These are phyloP conservation scores for Aleadryas rufinucha DNA, from an alignment of 2,113 vertebrate species.

Conservation along the genomic window DNA sequence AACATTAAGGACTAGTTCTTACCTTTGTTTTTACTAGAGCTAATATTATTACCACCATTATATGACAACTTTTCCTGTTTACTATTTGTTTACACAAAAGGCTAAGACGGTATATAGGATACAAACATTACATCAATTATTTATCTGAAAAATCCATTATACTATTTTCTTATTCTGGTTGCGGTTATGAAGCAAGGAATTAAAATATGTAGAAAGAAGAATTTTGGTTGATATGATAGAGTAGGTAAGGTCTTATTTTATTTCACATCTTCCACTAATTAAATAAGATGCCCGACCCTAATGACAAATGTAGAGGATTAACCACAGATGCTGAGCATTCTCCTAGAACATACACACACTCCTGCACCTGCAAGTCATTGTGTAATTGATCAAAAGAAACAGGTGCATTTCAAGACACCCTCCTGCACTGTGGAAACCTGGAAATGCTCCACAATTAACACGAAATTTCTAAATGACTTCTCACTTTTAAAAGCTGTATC, in stretches of 20 bases:
- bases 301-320: not conserved
- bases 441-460: not conserved
- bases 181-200: not conserved
- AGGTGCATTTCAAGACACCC: not conserved
- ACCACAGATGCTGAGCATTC: not conserved
- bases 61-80: not conserved
- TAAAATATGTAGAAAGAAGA: not conserved
- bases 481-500: not conserved
- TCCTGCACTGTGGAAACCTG: not conserved
- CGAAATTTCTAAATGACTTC: not conserved
- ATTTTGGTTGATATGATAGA: not conserved
- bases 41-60: not conserved
- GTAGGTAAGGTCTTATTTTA: not conserved
- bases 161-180: not conserved
- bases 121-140: not conserved
- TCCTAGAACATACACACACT: not conserved
- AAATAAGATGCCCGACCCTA: not conserved
- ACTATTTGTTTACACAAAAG: not conserved
- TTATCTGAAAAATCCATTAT: not conserved
- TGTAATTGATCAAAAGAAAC: not conserved
- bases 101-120: not conserved
- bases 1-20: not conserved
- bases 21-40: not conserved
- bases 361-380: not conserved
- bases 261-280: not conserved